Evolutionary conservation across 2,888 invertebrate species (phyloP), one percentile per base, ranked within the genome.

Genomic region (Halocaridina rubra): DNA sequence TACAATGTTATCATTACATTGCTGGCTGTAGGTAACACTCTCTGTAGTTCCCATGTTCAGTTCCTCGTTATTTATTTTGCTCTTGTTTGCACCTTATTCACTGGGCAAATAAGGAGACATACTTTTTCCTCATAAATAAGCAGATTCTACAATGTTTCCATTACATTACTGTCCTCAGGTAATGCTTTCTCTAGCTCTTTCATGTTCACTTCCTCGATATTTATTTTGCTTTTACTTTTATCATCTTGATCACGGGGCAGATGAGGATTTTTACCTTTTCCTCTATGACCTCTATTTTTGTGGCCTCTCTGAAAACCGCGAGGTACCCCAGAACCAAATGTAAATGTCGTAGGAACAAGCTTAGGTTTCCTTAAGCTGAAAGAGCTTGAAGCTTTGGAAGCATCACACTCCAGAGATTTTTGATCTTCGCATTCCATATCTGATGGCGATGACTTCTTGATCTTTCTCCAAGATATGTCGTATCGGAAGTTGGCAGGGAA

Each of bases 311-410:
- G 39, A 78, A 84, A 84, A 1, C 82, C 82, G 19, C 82, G 67
- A 22, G 82, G 29, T 22, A 84, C 77, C 33, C 82, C 82, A 29
- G 13, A n/a, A n/a, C 82, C 82, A 78, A 84, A 84, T 57, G 82
- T 77, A 22, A 78, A 39, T 27, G 27, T 59, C 22, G 27, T 53
- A 13, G 78, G 82, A 19, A 81, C 8, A 29, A 29, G 10, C 3
- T 24, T 19, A 30, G 5, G 22, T 32, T 16, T 33, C 10, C 24
- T 59, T 33, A 24, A 29, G 29, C 10, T 57, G 64, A 22, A 30
- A 61, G 53, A 53, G 57, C 22, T 46, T 30, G 10, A 16, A 19
- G 2, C 5, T 16, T 30, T 29, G 59, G 16, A 13, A 74, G 61
- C 10, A 61, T 39, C 59, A 27, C 16, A 24, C 29, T 80, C 71